Evolutionary conservation across 2,797 vertebrate species (phyloP), one percentile per base, ranked within the genome.

Genomic region (Silurus lanzhouensis): DNA sequence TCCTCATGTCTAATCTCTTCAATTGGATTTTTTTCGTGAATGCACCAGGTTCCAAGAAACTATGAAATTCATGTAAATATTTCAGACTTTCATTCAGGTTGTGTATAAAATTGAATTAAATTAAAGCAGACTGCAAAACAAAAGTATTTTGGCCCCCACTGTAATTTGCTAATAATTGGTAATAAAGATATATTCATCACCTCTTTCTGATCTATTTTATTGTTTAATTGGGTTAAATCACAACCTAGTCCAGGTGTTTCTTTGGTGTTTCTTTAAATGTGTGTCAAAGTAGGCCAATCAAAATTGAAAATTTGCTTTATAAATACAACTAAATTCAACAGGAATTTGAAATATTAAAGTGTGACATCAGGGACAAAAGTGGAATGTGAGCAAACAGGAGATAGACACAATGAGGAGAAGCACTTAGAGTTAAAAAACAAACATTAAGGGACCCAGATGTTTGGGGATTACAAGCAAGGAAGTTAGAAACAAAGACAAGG

Each of bases 391-490:
- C 68, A 48, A 85, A 86, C 77, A 88, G 85, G 81, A 88, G 87
- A 81, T 88, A 61, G 31, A 44, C 66, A 82, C 85, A 88, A 87
- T 84, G 61, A 87, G 83, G 57, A 88, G 58, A 88, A 88, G 81
- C 68, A 81, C 55, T 87, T 81, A 81, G 4, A 31, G 79, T 67
- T 9, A 52, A 81, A 81, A 81, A 68, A 55, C 19, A 68, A 81
- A 55, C 8, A 63, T 7, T 31, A 76, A 55, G 55, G 17, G 52
- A 27, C 38, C 55, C 70, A 83, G 58, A 27, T 66, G 48, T 84
- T 81, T 61, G 75, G 60, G 57, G 81, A 55, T 81, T 77, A 46
- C 71, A 48, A 2, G 57, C 55, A 71, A 89, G 87, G 85, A 89
- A 75, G 83, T 85, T 61, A 81, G 60, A 75, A 70, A 84, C 58